phyloP scores from a whole-genome alignment of 1,140 invertebrate species.

The Drosophila setifemur region DNA sequence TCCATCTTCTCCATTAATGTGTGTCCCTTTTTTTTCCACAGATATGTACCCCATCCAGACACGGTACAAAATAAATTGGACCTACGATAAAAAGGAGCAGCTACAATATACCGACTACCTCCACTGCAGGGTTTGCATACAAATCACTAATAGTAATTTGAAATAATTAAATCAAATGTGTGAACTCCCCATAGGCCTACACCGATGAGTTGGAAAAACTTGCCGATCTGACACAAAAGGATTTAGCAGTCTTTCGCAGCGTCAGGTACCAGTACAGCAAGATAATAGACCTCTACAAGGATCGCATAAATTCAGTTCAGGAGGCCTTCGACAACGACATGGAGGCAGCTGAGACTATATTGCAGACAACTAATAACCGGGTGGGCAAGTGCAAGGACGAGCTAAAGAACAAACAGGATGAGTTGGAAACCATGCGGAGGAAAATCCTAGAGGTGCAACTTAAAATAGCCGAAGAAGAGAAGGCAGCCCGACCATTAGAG shows the following conservation, averaged over 20 bases:
- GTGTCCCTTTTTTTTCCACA: neutral
- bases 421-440: conserved; percentile 17
- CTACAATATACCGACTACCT: neutral
- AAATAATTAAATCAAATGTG: neutral
- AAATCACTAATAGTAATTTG: neutral
- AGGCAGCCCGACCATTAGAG: neutral
- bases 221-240: neutral
- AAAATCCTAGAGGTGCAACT: conserved; percentile 25
- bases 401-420: conserved; percentile 6
- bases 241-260: neutral
- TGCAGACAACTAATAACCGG: conserved; percentile 3
- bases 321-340: conserved; percentile 21
- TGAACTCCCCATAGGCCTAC: neutral
- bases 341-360: conserved; percentile 5
- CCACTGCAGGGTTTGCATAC: conserved; percentile 8
- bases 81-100: conserved; percentile 35
- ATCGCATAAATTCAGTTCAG: conserved; percentile 15
- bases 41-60: conserved; percentile 40
- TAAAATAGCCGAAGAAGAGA: neutral
- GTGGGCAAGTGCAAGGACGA: conserved; percentile 47
- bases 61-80: conserved; percentile 48
- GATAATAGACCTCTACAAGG: conserved; percentile 10
- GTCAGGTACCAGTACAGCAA: neutral
- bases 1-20: too few relatives aligned
- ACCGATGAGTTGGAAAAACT: conserved; percentile 22